Evolutionary conservation across 2,888 invertebrate species (phyloP), one percentile per base, ranked within the genome.

Genomic region (Drosophila glabriapex): DNA sequence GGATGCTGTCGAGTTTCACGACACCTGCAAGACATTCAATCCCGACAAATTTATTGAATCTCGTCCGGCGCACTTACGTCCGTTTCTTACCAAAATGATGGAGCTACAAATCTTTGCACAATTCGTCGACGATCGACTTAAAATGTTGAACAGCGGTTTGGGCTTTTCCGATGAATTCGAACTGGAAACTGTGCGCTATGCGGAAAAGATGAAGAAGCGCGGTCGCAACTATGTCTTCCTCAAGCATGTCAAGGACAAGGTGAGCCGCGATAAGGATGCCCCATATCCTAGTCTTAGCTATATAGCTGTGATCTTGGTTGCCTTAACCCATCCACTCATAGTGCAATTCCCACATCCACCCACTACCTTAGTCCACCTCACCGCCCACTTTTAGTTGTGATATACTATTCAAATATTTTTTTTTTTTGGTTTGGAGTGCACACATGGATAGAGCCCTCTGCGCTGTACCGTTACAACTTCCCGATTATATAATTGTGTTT

Each of bases 101-200:
- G 96, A 98, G 85, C 95, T 98, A 62, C 99, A 99, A 94, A 98
- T 98, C 92, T 99, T 99, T 93, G 97, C 97, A 92, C 98, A 98
- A 78, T 93, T 99, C 93, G 97, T 99, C 90, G 98, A 99, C 91
- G 99, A 98, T 93, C 95, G 99, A 84, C 94, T 99, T 82, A 97
- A 97, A 83, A 96, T 98, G 95, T 95, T 99, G 77, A 99, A 98
- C 93, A 96, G 97, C n/a, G 99, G 99, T 0, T 95, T 96, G 69
- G 98, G 98, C 0, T 98, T 98, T 92, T 97, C 97, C 41, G 99
- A 99, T 93, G 98, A 99, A 92, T 99, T 99, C 93, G 99, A 99
- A 94, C 95, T 96, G 91, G 99, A 99, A 93, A 96, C 96, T 68
- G 96, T 63, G 92, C 95, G 91, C 90, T 94, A 92, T 91, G 94